Conservation (phyloP, 2,113 vertebrate genomes). For the Notothenia coriiceps region DNA sequence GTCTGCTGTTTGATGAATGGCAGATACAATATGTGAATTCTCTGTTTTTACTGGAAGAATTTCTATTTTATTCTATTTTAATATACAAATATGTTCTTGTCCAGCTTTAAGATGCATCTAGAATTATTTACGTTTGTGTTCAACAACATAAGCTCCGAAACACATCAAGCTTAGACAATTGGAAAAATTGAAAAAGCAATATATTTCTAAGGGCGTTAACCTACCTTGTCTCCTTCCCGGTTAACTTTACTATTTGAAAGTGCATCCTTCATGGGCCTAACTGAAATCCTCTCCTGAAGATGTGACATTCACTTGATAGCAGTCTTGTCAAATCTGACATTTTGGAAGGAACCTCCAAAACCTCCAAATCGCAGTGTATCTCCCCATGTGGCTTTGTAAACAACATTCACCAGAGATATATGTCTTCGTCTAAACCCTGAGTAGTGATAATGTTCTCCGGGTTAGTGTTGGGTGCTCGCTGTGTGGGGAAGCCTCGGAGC, state of each 20-base stretch:
- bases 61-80: not conserved
- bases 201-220: no score
- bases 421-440: constrained; percentile 8
- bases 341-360: constrained; percentile 12
- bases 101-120: not conserved
- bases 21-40: not conserved
- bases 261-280: not conserved
- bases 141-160: not conserved
- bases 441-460: constrained; percentile 25
- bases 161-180: not conserved
- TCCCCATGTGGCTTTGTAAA: constrained; percentile 44
- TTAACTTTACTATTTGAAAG: not conserved
- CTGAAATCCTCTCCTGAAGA: constrained; percentile 8
- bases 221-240: not conserved
- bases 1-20: not conserved
- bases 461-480: constrained; percentile 15
- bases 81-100: not conserved
- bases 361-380: constrained; percentile 36
- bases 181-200: not conserved
- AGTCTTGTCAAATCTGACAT: constrained; percentile 31
- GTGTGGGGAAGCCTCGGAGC: constrained; percentile 33
- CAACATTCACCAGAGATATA: constrained; percentile 13
- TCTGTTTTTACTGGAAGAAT: not conserved
- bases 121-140: not conserved
- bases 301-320: constrained; percentile 14